phyloP scores from a whole-genome alignment of 2,888 invertebrate genomes.

The Leucania comma region DNA sequence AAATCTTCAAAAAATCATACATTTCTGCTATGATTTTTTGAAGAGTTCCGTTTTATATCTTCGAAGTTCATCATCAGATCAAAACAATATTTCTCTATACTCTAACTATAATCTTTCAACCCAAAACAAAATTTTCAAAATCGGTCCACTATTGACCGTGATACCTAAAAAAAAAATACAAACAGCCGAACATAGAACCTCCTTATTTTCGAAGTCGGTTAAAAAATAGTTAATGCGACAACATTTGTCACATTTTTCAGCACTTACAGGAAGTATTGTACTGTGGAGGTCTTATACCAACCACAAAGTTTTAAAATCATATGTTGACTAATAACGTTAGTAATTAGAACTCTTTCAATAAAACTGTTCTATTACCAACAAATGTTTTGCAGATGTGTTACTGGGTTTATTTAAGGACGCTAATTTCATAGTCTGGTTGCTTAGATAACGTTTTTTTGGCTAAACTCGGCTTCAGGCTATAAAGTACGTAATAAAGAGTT shows the following conservation, averaged over 20 bases:
- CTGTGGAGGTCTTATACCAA: constrained; percentile 34
- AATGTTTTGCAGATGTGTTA: constrained; percentile 47
- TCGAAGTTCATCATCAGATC: too few species aligned
- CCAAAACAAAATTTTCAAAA: too few species aligned
- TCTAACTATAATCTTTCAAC: too few species aligned
- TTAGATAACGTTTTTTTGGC: constrained; percentile 29
- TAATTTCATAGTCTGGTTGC: constrained; percentile 38
- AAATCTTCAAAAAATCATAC: too few species aligned
- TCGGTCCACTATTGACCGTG: too few species aligned
- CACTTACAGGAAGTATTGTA: constrained; percentile 30
- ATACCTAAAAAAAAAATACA: too few species aligned
- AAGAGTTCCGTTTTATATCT: too few species aligned
- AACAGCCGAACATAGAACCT: too few species aligned
- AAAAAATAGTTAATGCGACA: too few species aligned
- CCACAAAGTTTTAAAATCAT: constrained; percentile 32
- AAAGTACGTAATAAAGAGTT: constrained; percentile 46
- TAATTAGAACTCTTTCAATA: background rate
- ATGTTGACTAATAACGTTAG: constrained; percentile 31
- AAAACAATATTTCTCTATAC: too few species aligned
- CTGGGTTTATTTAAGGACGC: background rate
- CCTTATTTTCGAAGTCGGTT: too few species aligned
- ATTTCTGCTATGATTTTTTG: too few species aligned
- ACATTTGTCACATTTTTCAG: constrained; percentile 19
- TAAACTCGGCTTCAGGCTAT: background rate
- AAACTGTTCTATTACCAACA: constrained; percentile 13